Evolutionary conservation across 2,888 invertebrate genomes (phyloP), one percentile per base, ranked within the genome.

Genomic region (Tetanocera ferruginea): DNA sequence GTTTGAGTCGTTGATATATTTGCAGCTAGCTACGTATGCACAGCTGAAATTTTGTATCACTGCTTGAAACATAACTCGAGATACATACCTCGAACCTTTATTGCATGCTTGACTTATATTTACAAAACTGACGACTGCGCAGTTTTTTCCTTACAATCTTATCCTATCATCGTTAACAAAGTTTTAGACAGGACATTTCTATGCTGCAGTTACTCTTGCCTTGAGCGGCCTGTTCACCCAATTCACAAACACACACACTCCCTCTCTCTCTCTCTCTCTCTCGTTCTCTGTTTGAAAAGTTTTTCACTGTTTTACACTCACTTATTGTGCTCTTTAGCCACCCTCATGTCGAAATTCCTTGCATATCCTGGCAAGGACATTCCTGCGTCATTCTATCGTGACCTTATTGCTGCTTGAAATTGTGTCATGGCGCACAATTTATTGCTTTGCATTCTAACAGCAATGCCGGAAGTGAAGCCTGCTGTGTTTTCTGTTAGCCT

Each of bases 401-500:
- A 31, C 49, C 43, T 28, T 66, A 17, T 64, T 51, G 19, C 14
- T 9, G 6, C 9, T 17, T n/a, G 43, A 37, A 60, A 55, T 57
- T 71, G 25, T 28, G 25, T 11, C 51, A 69, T 6, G n/a, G n/a
- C 25, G 9, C 49, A 23, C 1, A 43, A 9, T 51, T 57, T 11
- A n/a, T 55, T n/a, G n/a, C 11, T 51, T n/a, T 28, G 49, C 19
- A 64, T 31, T 64, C 19, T 64, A 34, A n/a, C 37, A 23, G 23
- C 34, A 19, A 8, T 55, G 79, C 81, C 85, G 84, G 83, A 85
- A 82, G 78, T 80, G 64, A 14, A 71, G 80, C 77, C 77, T 81
- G 81, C 71, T 75, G 67, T 31, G 52, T 57, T 76, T 83, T 62
- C 85, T 88, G 88, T 76, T 81, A 77, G 82, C 87, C 88, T 85